Conservation (phyloP, 2,888 invertebrate species). For the Ceraclea dissimilis region DNA sequence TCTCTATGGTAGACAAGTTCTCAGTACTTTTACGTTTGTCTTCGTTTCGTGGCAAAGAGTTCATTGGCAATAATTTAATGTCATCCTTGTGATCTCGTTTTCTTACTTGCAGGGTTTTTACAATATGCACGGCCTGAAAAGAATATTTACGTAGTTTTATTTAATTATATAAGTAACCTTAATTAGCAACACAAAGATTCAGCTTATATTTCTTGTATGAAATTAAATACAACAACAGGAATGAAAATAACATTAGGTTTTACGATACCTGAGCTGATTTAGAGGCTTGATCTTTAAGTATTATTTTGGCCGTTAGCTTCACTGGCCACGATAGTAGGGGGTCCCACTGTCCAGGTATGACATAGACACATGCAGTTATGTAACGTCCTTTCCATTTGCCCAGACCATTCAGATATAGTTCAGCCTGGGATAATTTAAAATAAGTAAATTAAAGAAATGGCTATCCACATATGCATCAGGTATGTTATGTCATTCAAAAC, state of each 20-base stretch:
- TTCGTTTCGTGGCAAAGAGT: constrained; percentile 30
- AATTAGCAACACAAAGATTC: too few relatives aligned
- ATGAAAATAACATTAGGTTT: too few relatives aligned
- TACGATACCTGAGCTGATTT: constrained; percentile 28
- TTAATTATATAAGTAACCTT: too few relatives aligned
- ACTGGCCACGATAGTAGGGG: constrained; percentile 67
- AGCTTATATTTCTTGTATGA: constrained; percentile 2
- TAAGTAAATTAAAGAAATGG: background rate
- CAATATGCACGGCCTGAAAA: constrained; percentile 53
- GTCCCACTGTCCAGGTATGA: constrained; percentile 65
- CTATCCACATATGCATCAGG: background rate
- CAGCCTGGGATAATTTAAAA: constrained; percentile 41
- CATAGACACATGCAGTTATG: constrained; percentile 59
- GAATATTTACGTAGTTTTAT: too few relatives aligned
- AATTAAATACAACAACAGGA: too few relatives aligned
- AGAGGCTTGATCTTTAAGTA: constrained; percentile 55
- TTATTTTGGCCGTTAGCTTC: constrained; percentile 55
- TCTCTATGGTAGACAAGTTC: constrained; percentile 22
- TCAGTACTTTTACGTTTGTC: constrained; percentile 27
- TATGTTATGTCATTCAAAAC: too few relatives aligned
- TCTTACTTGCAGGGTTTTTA: constrained; percentile 54
- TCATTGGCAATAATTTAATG: background rate
- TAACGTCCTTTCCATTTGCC: constrained; percentile 72
- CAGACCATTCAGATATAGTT: constrained; percentile 63
- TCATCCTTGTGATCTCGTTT: constrained; percentile 32